A percentile compares a stretch with the other conserved stretches of the same genome.
Conservation (phyloP, 1,140 invertebrate species). For the Apis laboriosa region DNA sequence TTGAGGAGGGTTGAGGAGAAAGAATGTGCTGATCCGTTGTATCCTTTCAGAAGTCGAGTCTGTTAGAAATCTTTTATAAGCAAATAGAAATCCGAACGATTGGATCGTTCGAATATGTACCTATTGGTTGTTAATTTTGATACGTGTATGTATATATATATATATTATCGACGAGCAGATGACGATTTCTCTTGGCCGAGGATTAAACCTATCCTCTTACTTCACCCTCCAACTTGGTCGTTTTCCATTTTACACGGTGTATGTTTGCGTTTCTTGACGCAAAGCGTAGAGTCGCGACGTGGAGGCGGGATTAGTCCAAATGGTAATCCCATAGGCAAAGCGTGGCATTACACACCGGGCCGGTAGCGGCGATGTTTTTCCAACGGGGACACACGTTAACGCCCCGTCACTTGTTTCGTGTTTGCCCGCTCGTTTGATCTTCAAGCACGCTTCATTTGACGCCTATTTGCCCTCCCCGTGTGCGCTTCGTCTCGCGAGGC, state of each 20-base stretch:
- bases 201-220: conserved; percentile 49
- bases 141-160: neutral
- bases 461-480: conserved; percentile 72
- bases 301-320: conserved; percentile 74
- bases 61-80: neutral
- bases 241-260: conserved; percentile 63
- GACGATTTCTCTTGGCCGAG: conserved; percentile 3
- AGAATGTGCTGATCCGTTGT: neutral
- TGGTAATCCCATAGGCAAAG: conserved; percentile 80
- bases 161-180: conserved; percentile 18
- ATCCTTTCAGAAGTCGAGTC: too few species aligned
- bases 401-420: conserved; percentile 78
- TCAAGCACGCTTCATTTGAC: conserved; percentile 77
- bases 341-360: conserved; percentile 59
- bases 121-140: neutral
- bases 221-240: conserved; percentile 28
- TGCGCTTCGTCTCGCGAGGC: conserved; percentile 59
- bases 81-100: neutral
- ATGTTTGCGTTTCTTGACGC: conserved; percentile 73
- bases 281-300: conserved; percentile 25
- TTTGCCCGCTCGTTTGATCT: conserved; percentile 80
- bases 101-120: too few species aligned
- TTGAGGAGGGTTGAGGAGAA: neutral
- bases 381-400: conserved; percentile 74
- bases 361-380: conserved; percentile 75